phyloP scores from a whole-genome alignment of 2,888 invertebrate species.

The Drosophila mimica region DNA sequence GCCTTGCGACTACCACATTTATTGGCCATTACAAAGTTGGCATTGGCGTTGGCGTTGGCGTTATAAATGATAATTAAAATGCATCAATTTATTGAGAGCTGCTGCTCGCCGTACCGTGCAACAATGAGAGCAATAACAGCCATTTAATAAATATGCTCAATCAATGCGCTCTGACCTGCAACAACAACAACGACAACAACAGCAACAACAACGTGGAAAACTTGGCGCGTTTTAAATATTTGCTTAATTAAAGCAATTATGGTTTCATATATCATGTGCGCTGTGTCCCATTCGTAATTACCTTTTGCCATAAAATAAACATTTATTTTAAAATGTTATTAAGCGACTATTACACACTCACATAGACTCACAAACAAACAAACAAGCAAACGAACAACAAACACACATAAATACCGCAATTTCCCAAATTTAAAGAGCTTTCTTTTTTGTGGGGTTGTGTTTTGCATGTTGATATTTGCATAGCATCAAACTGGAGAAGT shows the following conservation, averaged over 20 bases:
- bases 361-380: neutral
- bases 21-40: conserved; percentile 23
- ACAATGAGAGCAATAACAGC: conserved; percentile 65
- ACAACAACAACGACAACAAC: neutral
- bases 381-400: neutral
- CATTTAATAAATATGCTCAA: conserved; percentile 78
- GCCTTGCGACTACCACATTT: conserved; percentile 5
- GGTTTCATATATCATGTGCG: conserved; percentile 75
- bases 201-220: neutral
- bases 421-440: conserved; percentile 20
- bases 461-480: conserved; percentile 49
- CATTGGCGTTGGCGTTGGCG: conserved; percentile 21
- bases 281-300: conserved; percentile 64
- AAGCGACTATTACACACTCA: conserved; percentile 43
- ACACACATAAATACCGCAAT: neutral
- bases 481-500: conserved; percentile 23
- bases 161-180: conserved; percentile 61
- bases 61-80: conserved; percentile 76
- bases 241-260: conserved; percentile 81
- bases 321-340: conserved; percentile 80
- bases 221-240: conserved; percentile 67
- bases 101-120: conserved; percentile 18
- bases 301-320: conserved; percentile 74
- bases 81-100: conserved; percentile 68
- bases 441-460: conserved; percentile 20